Percentiles rank a stretch among this genome's conserved stretches.
These are phyloP conservation scores for Ianthella basta DNA, from an alignment of 37 sponge, comb jelly and placozoan species.

Conservation along the genomic window DNA sequence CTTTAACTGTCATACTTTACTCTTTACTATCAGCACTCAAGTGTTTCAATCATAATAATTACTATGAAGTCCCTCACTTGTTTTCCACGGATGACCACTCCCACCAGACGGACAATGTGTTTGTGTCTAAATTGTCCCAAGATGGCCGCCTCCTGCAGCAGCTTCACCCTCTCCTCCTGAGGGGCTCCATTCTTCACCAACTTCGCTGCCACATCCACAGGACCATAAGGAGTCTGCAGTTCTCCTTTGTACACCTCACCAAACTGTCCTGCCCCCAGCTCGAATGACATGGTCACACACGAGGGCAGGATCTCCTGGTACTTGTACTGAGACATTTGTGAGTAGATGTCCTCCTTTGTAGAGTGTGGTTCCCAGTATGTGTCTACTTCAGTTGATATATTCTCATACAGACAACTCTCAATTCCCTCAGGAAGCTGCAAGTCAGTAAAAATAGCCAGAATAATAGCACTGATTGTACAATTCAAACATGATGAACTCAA, in stretches of 20 bases:
- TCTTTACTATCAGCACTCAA: too few species aligned
- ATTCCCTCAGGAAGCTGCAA: too few species aligned
- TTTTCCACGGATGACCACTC: slow-evolving; percentile 5
- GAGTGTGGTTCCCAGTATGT: slow-evolving; percentile 4
- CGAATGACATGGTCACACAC: background rate
- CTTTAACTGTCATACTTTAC: too few species aligned
- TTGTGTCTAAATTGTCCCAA: slow-evolving; percentile 19
- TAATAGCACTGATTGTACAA: too few species aligned
- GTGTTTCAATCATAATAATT: too few species aligned
- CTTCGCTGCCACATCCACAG: background rate
- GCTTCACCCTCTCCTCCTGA: slow-evolving; percentile 20
- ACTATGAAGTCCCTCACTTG: slow-evolving; percentile 6
- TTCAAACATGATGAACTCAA: too few species aligned
- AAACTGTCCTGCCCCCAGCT: slow-evolving; percentile 15
- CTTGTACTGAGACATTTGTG: background rate
- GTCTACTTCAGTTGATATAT: too few species aligned
- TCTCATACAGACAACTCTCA: too few species aligned
- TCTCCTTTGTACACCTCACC: slow-evolving; percentile 10
- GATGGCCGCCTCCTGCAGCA: slow-evolving; percentile 22
- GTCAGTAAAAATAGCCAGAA: too few species aligned
- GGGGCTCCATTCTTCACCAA: background rate
- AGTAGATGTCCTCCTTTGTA: background rate
- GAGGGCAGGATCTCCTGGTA: background rate
- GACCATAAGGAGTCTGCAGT: background rate
- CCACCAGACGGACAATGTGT: background rate